Evolutionary conservation across 2,888 invertebrate genomes (phyloP).

Genomic region (Odontocolon sp.): DNA sequence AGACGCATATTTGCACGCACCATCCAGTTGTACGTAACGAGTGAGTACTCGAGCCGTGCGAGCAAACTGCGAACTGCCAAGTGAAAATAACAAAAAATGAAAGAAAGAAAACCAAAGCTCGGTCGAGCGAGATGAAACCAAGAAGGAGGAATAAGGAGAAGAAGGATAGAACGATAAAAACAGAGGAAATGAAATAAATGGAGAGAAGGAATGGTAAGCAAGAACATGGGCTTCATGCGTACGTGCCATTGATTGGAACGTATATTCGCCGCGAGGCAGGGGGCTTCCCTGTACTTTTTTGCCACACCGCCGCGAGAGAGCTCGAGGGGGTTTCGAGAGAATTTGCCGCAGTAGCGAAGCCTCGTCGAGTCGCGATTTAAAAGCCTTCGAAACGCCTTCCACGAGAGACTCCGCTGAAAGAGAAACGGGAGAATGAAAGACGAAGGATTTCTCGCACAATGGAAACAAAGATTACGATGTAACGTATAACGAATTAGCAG

Average conservation of each 20-base stretch:
- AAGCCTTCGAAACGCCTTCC: background rate
- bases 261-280: conserved; percentile 55
- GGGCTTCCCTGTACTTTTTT: conserved; percentile 50
- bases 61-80: conserved; percentile 38
- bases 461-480: conserved; percentile 37
- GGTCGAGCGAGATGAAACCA: background rate
- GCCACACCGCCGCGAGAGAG: conserved; percentile 10
- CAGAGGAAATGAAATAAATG: background rate
- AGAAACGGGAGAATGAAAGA: background rate
- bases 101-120: conserved; percentile 1
- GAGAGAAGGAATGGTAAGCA: conserved; percentile 1
- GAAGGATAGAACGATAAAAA: conserved; percentile 34
- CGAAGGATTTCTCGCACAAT: conserved; percentile 13
- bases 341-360: conserved; percentile 22
- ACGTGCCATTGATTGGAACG: conserved; percentile 59
- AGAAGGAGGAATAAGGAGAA: background rate
- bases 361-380: conserved; percentile 3
- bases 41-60: conserved; percentile 46
- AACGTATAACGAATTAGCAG: conserved; percentile 34
- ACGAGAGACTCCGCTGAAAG: background rate
- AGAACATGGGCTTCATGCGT: conserved; percentile 40
- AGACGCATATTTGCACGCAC: conserved; percentile 62
- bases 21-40: conserved; percentile 59
- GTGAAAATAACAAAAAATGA: conserved; percentile 30
- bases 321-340: no score